Evolutionary conservation across 2,888 invertebrate species (phyloP), one percentile per base, ranked within the genome.

Genomic region (Microplitis deprimator): DNA sequence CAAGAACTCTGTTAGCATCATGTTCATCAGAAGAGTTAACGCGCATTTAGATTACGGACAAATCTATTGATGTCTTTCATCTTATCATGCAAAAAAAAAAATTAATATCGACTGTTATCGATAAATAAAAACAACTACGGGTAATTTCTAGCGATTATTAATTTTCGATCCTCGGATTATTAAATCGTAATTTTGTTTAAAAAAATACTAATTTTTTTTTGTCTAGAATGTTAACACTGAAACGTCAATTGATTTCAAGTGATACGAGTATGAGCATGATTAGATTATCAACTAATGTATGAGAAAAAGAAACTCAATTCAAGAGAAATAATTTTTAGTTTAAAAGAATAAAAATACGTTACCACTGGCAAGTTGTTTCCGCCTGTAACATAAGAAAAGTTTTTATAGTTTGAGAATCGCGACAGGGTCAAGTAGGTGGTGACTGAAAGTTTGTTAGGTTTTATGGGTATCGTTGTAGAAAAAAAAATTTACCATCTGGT

Each of bases 351-450:
- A 79, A 70, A 85, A 87, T 90, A 89, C 89, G 76, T 89, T 90
- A 90, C 89, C 89, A 89, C 89, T 87, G 89, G 89, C 84, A 90
- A 82, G 84, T 85, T 87, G 89, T 86, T 88, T 85, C 88, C 89
- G 79, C 88, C 88, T 89, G 84, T 41, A 85, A 79, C 7, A 73
- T 61, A 65, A 70, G 79, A 78, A 72, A 80, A 76, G 6, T 6
- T 59, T 76, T n/a, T n/a, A n/a, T 73, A 74, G 69, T 41, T 65
- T 64, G 0, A 29, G 29, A 29, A 29, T 29, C 29, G 29, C 29
- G 29, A 29, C 29, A 29, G 20, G 1, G 4, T 2, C 4, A 29
- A 29, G 29, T 29, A 3, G 4, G 4, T 0, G 29, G 3, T 29
- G 8, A 70, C 50, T 10, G 8, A 59, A 59, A 59, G 13, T 1